Evolutionary conservation across 2,113 vertebrate species (phyloP).

Genomic region (Perca schrenkii): DNA sequence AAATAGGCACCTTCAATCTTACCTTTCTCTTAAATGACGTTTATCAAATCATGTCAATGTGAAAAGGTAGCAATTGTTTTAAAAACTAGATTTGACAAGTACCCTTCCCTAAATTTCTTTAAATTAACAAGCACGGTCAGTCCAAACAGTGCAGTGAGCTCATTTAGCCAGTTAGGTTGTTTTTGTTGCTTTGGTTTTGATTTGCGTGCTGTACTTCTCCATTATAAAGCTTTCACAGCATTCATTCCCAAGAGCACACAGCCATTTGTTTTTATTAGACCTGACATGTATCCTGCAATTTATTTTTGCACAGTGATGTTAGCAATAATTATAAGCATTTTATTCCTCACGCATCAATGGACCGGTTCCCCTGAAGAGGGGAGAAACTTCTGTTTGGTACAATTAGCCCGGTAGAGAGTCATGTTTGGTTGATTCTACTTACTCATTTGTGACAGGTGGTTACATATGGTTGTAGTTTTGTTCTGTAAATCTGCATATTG

Average conservation of each 20-base stretch:
- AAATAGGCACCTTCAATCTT: background rate
- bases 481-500: slow-evolving; percentile 56
- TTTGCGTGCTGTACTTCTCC: slow-evolving; percentile 9
- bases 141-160: slow-evolving; percentile 31
- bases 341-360: slow-evolving; percentile 39
- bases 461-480: slow-evolving; percentile 27
- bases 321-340: slow-evolving; percentile 46
- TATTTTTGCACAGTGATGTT: slow-evolving; percentile 39
- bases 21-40: background rate
- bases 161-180: slow-evolving; percentile 31
- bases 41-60: background rate
- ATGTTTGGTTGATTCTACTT: slow-evolving; percentile 26
- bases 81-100: slow-evolving; percentile 7
- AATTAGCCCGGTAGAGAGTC: slow-evolving; percentile 39
- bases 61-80: background rate
- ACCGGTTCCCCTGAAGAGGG: slow-evolving; percentile 20
- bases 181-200: slow-evolving; percentile 11
- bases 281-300: slow-evolving; percentile 33
- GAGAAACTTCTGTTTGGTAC: slow-evolving; percentile 19
- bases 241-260: slow-evolving; percentile 14
- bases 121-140: slow-evolving; percentile 6
- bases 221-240: slow-evolving; percentile 23
- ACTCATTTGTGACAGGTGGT: slow-evolving; percentile 40
- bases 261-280: slow-evolving; percentile 39
- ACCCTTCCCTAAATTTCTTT: slow-evolving; percentile 22